These are phyloP conservation scores for Gerris buenoi DNA, from an alignment of 1,140 invertebrate species.

Conservation along the genomic window DNA sequence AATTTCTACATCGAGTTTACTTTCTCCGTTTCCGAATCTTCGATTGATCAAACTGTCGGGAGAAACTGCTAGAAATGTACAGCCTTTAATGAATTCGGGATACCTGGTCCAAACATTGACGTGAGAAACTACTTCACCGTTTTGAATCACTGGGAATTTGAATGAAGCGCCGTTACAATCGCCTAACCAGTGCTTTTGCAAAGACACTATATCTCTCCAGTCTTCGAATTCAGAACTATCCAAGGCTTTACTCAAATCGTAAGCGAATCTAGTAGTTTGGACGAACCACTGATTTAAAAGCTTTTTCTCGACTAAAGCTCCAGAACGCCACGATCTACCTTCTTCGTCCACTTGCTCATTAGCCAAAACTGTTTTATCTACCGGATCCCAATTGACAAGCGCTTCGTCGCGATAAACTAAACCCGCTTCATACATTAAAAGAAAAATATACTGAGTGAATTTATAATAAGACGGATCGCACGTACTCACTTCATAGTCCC, in stretches of 20 bases:
- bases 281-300: constrained; percentile 91
- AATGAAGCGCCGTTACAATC: constrained; percentile 69
- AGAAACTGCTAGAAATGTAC: constrained; percentile 44
- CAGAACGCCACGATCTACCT: constrained; percentile 90
- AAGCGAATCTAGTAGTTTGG: constrained; percentile 73
- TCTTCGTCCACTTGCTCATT: constrained; percentile 93
- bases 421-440: constrained; percentile 71
- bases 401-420: constrained; percentile 78
- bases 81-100: constrained; percentile 42
- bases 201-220: constrained; percentile 71
- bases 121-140: constrained; percentile 28
- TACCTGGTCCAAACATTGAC: constrained; percentile 52
- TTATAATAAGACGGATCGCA: constrained; percentile 64
- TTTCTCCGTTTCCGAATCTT: constrained; percentile 22
- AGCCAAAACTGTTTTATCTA: constrained; percentile 92
- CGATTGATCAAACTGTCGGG: constrained; percentile 35
- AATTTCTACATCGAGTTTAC: constrained; percentile 35
- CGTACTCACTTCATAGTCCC: constrained; percentile 72
- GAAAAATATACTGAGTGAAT: constrained; percentile 93
- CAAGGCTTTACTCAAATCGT: constrained; percentile 48
- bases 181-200: constrained; percentile 94
- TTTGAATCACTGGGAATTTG: constrained; percentile 41
- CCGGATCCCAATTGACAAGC: constrained; percentile 95
- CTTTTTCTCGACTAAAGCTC: constrained; percentile 73
- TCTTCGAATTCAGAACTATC: constrained; percentile 47